A percentile compares a stretch with the other conserved stretches of the same genome.
phyloP scores from a whole-genome alignment of 2,797 vertebrate genomes.

The Syndactyla subalaris region DNA sequence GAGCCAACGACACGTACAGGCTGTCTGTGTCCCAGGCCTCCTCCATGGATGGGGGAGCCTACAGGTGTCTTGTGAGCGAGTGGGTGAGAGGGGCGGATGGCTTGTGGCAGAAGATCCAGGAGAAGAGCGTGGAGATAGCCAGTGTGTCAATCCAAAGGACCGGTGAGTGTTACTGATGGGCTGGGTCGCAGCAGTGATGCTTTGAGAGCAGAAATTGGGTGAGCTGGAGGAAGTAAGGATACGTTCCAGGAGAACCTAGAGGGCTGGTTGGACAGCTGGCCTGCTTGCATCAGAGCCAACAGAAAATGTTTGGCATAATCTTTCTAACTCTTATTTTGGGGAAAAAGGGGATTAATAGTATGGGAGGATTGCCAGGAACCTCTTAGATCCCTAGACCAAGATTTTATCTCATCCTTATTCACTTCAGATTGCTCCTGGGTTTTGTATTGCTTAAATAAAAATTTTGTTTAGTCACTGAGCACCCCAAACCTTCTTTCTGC shows the following conservation, averaged over 20 bases:
- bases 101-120: conserved; percentile 88
- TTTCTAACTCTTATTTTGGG: neutral
- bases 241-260: neutral
- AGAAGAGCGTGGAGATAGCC: conserved; percentile 84
- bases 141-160: conserved; percentile 82
- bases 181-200: neutral
- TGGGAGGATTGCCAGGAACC: neutral
- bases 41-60: conserved; percentile 80
- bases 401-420: neutral
- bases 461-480: neutral
- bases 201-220: neutral
- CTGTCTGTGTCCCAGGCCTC: conserved; percentile 81
- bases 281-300: neutral
- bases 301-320: neutral
- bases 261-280: neutral
- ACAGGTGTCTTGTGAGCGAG: conserved; percentile 85
- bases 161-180: conserved; percentile 77
- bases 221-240: neutral
- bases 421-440: neutral
- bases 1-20: conserved; percentile 77
- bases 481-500: neutral
- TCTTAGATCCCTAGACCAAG: neutral
- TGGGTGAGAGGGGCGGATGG: conserved; percentile 86
- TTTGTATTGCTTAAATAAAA: neutral
- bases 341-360: neutral